These are phyloP conservation scores for Dicrurus megarhynchus DNA, from an alignment of 2,113 vertebrate genomes.

Conservation along the genomic window DNA sequence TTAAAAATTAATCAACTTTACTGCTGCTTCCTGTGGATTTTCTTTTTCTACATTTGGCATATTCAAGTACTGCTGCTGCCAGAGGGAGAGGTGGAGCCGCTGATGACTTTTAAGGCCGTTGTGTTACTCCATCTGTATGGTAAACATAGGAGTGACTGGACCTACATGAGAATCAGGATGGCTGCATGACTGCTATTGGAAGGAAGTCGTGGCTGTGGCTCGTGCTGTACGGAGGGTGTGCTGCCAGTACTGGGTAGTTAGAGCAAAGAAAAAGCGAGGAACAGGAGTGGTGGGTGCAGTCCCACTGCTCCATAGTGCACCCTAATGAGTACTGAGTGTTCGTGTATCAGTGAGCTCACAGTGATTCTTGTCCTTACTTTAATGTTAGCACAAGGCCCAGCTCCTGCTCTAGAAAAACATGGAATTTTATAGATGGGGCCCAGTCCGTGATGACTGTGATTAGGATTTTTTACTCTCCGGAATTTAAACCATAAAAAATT, in stretches of 20 bases:
- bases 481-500: not conserved
- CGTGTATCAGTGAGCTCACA: rapidly evolving
- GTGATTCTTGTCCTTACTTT: not conserved
- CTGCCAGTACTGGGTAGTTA: not conserved
- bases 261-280: not conserved
- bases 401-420: not conserved
- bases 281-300: not conserved
- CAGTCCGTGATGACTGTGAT: rapidly evolving
- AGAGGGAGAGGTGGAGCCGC: not conserved
- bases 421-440: not conserved
- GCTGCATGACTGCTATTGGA: not conserved
- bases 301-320: not conserved
- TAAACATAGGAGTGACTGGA: not conserved
- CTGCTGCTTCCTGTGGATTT: not conserved
- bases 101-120: not conserved
- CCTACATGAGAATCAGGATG: not conserved
- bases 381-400: not conserved
- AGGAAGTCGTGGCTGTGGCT: not conserved
- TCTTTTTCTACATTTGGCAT: not conserved
- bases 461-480: not conserved
- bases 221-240: not conserved
- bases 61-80: not conserved
- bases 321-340: not conserved
- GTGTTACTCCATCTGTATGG: not conserved
- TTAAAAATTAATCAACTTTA: not conserved